Evolutionary conservation across 2,113 vertebrate genomes (phyloP).

Genomic region (Xiphophorus maculatus): DNA sequence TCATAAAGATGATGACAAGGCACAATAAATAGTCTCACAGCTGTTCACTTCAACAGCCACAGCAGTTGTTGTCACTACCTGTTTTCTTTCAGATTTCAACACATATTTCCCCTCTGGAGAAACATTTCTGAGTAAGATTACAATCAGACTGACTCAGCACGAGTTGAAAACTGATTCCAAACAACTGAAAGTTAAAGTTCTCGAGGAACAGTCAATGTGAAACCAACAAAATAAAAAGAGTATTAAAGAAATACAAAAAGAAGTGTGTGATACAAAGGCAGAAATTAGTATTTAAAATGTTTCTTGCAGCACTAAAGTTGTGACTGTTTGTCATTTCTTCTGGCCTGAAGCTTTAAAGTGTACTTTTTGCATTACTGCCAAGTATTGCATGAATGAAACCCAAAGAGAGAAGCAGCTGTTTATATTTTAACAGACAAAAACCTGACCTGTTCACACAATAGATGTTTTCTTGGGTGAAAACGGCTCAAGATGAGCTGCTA

Average conservation of each 20-base stretch:
- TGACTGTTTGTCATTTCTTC: not conserved
- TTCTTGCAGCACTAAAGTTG: not conserved
- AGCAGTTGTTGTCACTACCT: not conserved
- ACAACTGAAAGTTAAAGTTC: too few relatives aligned
- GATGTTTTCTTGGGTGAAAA: not conserved
- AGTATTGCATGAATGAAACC: not conserved
- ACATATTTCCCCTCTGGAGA: not conserved
- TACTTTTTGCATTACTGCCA: not conserved
- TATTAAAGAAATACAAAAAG: not conserved
- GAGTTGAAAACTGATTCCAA: too few relatives aligned
- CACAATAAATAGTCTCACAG: not conserved
- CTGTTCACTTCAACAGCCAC: not conserved
- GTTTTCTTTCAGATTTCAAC: not conserved
- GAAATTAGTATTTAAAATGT: not conserved
- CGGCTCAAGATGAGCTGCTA: not conserved
- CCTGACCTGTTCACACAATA: not conserved
- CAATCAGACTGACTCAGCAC: too few relatives aligned
- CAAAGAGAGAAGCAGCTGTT: not conserved
- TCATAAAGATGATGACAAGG: not conserved
- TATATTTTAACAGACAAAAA: not conserved
- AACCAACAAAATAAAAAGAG: not conserved
- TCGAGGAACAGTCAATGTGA: too few relatives aligned
- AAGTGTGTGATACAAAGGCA: not conserved
- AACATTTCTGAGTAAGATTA: too few relatives aligned
- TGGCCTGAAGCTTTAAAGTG: not conserved